A percentile compares a stretch with the other conserved stretches of the same genome.
Conservation (phyloP, 2,888 invertebrate species). For the Aleiodes leptofemur region DNA sequence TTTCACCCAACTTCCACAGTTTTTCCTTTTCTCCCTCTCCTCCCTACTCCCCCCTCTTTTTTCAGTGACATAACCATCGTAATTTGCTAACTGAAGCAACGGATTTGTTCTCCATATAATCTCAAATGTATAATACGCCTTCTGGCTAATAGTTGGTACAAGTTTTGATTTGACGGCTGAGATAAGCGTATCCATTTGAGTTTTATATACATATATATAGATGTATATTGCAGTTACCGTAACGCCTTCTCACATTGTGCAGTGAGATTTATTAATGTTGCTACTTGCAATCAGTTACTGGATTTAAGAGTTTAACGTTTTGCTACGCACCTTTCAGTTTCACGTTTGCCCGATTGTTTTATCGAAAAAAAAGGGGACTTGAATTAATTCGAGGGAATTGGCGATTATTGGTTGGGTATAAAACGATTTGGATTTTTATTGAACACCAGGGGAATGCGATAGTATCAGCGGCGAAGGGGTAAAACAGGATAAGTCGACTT, state of each 20-base stretch:
- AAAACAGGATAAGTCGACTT: too few species aligned
- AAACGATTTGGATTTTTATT: too few species aligned
- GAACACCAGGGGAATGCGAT: too few species aligned
- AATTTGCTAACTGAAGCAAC: constrained; percentile 29
- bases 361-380: too few species aligned
- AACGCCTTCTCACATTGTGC: constrained; percentile 28
- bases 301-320: constrained; percentile 10
- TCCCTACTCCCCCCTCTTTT: background rate
- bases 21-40: background rate
- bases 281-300: constrained; percentile 30
- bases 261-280: constrained; percentile 21
- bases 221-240: background rate
- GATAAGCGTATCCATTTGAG: too few species aligned
- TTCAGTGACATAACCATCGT: constrained; percentile 22
- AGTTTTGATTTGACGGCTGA: constrained; percentile 1
- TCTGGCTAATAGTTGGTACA: constrained; percentile 17
- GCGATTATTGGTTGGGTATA: too few species aligned
- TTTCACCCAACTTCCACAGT: constrained; percentile 5
- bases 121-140: constrained; percentile 2
- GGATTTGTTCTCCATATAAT: constrained; percentile 24
- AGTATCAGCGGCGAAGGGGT: too few species aligned
- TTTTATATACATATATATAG: constrained; percentile 6
- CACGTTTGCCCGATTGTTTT: too few species aligned
- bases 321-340: background rate
- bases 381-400: too few species aligned